Percentiles rank a stretch among this genome's conserved stretches.
phyloP scores from a whole-genome alignment of 2,113 vertebrate genomes.

The Tichodroma muraria region DNA sequence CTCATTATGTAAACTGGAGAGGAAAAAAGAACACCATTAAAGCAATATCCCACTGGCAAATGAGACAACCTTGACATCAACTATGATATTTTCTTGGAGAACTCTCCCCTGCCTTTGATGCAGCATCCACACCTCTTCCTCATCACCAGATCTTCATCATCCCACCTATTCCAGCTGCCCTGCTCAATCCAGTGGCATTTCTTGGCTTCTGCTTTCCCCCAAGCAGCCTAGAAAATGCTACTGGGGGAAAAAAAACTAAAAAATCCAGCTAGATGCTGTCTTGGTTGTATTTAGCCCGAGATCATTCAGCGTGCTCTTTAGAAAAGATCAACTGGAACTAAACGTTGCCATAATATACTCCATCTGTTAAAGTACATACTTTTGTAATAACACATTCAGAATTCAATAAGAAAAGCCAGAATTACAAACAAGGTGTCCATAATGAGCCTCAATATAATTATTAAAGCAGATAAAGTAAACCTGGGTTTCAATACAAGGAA shows the following conservation, averaged over 20 bases:
- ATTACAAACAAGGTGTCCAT: conserved; percentile 63
- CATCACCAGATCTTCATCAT: not conserved
- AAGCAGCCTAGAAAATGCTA: not conserved
- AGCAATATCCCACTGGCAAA: conserved; percentile 48
- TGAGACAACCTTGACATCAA: conserved; percentile 48
- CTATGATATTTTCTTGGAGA: conserved; percentile 6
- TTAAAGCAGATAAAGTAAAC: conserved; percentile 56
- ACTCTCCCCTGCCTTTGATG: not conserved
- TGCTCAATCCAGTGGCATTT: not conserved
- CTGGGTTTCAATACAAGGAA: conserved; percentile 46
- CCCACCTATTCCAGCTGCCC: not conserved
- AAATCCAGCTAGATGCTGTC: not conserved
- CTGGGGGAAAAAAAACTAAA: not conserved
- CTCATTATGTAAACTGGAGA: conserved; percentile 53
- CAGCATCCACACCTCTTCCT: conserved; percentile 19
- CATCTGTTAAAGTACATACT: conserved; percentile 44
- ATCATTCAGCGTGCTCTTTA: not conserved
- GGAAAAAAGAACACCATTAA: conserved; percentile 42
- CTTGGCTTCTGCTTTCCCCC: not conserved
- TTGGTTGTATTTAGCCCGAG: not conserved
- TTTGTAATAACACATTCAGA: conserved; percentile 41
- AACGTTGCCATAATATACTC: conserved; percentile 19
- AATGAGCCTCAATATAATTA: conserved; percentile 59
- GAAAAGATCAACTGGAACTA: conserved; percentile 56
- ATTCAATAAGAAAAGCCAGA: conserved; percentile 48